These are phyloP conservation scores for Leucania comma DNA, from an alignment of 2,888 invertebrate species.

Conservation along the genomic window DNA sequence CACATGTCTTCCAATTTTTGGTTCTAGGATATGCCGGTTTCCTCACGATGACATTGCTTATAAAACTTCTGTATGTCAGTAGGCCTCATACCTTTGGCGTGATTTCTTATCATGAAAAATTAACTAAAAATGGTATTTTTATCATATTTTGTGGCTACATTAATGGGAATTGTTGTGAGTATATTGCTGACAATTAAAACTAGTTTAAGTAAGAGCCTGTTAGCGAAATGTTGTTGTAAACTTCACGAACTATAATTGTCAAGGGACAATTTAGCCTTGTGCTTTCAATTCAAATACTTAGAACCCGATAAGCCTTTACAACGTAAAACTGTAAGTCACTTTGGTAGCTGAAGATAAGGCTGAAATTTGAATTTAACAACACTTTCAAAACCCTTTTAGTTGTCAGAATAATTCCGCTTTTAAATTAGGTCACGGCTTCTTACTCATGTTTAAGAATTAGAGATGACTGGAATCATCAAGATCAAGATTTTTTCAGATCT, in stretches of 20 bases:
- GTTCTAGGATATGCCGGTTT: too few species aligned
- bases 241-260: not conserved
- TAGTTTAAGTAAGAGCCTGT: constrained; percentile 11
- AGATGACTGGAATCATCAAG: too few species aligned
- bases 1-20: too few species aligned
- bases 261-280: not conserved
- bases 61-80: too few species aligned
- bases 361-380: not conserved
- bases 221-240: constrained; percentile 6
- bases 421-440: not conserved
- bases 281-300: constrained; percentile 8
- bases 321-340: constrained; percentile 13
- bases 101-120: not conserved
- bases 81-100: not conserved
- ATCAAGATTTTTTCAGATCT: too few species aligned
- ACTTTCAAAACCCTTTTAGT: not conserved
- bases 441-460: not conserved
- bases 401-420: not conserved
- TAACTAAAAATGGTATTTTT: not conserved
- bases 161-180: constrained; percentile 11
- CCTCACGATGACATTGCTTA: too few species aligned
- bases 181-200: constrained; percentile 15
- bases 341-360: not conserved
- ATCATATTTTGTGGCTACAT: constrained; percentile 27
- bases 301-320: not conserved